A percentile compares a stretch with the other conserved stretches of the same genome.
Conservation (phyloP, 2,888 invertebrate genomes). For the Amiota communis region DNA sequence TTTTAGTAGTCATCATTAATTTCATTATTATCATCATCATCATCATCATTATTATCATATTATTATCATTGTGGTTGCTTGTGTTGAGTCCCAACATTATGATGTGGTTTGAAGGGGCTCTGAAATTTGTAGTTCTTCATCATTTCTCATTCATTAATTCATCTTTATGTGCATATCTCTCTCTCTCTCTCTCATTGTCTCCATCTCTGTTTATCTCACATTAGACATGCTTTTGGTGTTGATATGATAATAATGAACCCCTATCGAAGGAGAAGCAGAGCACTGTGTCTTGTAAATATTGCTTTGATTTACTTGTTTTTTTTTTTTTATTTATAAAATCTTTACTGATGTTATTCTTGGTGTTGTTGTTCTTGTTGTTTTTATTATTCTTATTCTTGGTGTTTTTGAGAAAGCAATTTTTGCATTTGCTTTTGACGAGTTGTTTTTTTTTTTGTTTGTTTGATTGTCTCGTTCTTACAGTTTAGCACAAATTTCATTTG, state of each 20-base stretch:
- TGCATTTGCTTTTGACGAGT: slow-evolving; percentile 41
- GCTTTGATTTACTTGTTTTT: slow-evolving; percentile 8
- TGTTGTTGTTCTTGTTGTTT: slow-evolving; percentile 25
- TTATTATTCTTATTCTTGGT: slow-evolving; percentile 25
- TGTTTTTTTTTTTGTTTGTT: too few species aligned
- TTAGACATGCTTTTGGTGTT: too few species aligned
- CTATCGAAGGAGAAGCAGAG: too few species aligned
- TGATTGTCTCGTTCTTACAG: slow-evolving; percentile 57
- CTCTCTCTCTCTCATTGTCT: too few species aligned
- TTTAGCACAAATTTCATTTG: slow-evolving; percentile 88
- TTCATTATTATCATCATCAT: background rate
- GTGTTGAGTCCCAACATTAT: background rate
- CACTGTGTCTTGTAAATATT: background rate
- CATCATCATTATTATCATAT: background rate
- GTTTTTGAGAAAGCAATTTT: slow-evolving; percentile 19
- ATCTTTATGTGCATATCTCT: too few species aligned
- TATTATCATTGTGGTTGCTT: slow-evolving; percentile 38
- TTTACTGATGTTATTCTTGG: background rate
- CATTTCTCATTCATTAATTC: too few species aligned
- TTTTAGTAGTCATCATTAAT: background rate
- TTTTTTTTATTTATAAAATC: too few species aligned
- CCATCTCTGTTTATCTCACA: too few species aligned
- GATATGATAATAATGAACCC: too few species aligned
- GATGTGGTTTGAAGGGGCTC: too few species aligned
- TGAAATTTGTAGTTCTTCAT: too few species aligned